Base-by-base conservation (phyloP, 2,797 vertebrate species). In the Danio jaintianensis region DNA sequence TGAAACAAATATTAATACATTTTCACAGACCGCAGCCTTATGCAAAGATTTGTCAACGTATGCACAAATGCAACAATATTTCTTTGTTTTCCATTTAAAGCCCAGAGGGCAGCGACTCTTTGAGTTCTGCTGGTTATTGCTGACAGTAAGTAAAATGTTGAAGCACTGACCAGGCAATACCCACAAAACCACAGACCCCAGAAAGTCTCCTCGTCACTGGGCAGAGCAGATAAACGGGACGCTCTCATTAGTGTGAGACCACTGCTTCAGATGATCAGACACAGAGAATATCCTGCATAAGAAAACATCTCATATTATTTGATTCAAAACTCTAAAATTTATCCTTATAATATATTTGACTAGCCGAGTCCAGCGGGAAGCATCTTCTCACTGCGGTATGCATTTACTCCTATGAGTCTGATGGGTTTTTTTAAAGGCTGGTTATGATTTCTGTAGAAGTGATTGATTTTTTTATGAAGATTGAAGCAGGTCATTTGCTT, bases 181-280 rank as follows among this genome's bases (percentile, higher is more conserved):
- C 81, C 84, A 72, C 79, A 80, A 87, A 82, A 88, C 87, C 88
- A 50, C 87, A 89, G 73, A 86, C 85, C 78, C 80, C 80, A 63
- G 76, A 79, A 75, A 84, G 80, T 86, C 82, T 79, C 81, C 75
- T 83, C 75, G 69, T 84, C 70, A 40, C 78, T 79, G 82, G 82
- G 8, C 72, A 62, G 86, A 87, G 75, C 80, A 84, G 84, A 82
- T 64, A 80, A 18, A 80, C 81, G 53, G 85, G 62, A 8, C 4
- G 6, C 74, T 53, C 48, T 66, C 18, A n/a, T 76, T 42, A 63
- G 38, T n/a, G 36, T 42, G 13, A 62, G 58, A n/a, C n/a, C 16
- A 82, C 64, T 40, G 74, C 61, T 63, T 79, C 55, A 64, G 29
- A 75, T 42, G 52, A 16, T 78, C 20, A 6, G 20, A 56, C 62